Evolutionary conservation across 2,113 vertebrate species (phyloP).

Genomic region (Ivindomyrus marchei): DNA sequence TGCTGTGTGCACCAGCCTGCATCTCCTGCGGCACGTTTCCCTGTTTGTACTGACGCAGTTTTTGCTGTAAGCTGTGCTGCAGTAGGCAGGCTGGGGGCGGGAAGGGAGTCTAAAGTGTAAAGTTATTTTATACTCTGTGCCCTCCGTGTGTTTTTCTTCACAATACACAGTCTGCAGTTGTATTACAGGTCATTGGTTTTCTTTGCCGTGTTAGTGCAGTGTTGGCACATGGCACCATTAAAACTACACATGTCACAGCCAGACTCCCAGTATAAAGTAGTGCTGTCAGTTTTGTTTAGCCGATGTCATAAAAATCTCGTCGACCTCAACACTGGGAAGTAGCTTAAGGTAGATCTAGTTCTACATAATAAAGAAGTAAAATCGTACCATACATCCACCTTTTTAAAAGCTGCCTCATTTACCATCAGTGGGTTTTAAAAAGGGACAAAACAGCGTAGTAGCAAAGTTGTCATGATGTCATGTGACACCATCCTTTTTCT

Average conservation of each 20-base stretch:
- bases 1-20: not conserved
- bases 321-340: not conserved
- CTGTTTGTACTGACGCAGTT: not conserved
- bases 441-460: not conserved
- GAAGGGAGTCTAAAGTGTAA: not conserved
- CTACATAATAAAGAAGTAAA: not conserved
- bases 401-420: not conserved
- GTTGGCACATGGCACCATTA: not conserved
- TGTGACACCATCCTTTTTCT: not conserved
- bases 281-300: not conserved
- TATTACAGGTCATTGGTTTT: not conserved
- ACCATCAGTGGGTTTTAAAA: not conserved
- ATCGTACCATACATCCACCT: not conserved
- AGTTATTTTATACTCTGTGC: not conserved
- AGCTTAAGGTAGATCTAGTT: not conserved
- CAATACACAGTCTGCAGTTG: not conserved
- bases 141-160: not conserved
- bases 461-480: not conserved
- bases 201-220: not conserved
- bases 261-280: not conserved
- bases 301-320: not conserved
- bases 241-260: not conserved
- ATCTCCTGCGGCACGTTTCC: not conserved
- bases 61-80: not conserved
- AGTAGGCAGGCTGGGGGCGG: not conserved